Evolutionary conservation across 1,140 invertebrate species (phyloP).

Genomic region (Brachionus rotundiformis): DNA sequence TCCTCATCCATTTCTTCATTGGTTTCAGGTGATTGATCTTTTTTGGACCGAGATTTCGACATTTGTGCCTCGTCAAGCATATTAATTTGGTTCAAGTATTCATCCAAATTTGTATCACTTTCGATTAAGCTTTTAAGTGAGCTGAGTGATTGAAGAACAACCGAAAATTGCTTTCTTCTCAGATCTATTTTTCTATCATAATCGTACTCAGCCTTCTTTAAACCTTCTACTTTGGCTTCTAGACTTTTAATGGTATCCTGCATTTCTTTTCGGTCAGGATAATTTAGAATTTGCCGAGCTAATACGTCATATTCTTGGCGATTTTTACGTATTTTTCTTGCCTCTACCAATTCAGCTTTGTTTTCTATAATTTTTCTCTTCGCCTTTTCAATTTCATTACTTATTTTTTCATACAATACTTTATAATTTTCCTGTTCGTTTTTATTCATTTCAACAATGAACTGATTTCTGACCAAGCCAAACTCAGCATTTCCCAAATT

Average conservation of each 20-base stretch:
- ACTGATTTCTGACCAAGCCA: conserved; percentile 78
- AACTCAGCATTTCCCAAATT: conserved; percentile 84
- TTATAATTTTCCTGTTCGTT: conserved; percentile 82
- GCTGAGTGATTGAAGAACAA: conserved; percentile 34
- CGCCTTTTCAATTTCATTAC: conserved; percentile 59
- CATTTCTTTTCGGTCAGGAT: conserved; percentile 30
- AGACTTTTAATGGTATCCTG: conserved; percentile 37
- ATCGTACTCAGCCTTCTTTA: conserved; percentile 16
- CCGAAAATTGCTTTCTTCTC: conserved; percentile 47
- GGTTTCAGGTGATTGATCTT: not conserved
- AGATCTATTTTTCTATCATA: conserved; percentile 49
- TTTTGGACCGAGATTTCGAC: not conserved
- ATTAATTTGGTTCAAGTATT: not conserved
- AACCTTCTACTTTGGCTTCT: conserved; percentile 4
- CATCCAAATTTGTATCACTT: conserved; percentile 40
- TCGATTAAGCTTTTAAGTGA: conserved; percentile 46
- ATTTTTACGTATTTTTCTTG: conserved; percentile 37
- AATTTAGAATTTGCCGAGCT: conserved; percentile 44
- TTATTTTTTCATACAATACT: conserved; percentile 74
- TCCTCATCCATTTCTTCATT: conserved; percentile 44
- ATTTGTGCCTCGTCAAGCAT: not conserved
- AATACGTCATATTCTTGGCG: conserved; percentile 46
- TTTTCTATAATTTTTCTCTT: conserved; percentile 51
- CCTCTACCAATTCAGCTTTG: conserved; percentile 72
- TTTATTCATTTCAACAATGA: conserved; percentile 77